A percentile compares a stretch with the other conserved stretches of the same genome.
Evolutionary conservation across 2,113 vertebrate genomes (phyloP).

Genomic region (Rhinolophus sinicus): DNA sequence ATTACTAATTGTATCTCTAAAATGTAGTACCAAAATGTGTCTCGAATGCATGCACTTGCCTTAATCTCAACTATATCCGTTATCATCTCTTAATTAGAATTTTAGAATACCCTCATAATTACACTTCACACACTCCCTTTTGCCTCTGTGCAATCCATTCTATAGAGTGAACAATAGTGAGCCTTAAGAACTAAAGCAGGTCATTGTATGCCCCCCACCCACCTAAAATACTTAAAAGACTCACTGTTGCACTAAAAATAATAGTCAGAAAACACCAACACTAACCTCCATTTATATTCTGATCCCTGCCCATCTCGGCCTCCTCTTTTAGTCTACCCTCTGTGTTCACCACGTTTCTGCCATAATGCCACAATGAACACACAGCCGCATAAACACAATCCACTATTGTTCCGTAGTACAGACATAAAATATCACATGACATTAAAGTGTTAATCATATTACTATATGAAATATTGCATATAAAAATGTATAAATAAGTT

Average conservation of each 20-base stretch:
- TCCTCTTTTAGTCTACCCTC: neutral
- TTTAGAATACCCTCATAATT: neutral
- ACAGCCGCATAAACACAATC: neutral
- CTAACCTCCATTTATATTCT: neutral
- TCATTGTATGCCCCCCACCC: fast-evolving
- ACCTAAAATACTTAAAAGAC: neutral
- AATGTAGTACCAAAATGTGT: neutral
- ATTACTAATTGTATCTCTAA: neutral
- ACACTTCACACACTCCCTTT: neutral
- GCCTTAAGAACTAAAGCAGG: neutral
- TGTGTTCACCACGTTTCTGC: neutral
- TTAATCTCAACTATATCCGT: neutral
- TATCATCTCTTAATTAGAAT: neutral
- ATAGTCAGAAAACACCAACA: neutral
- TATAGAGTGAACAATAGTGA: neutral
- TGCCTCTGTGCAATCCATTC: neutral
- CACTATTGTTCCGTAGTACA: neutral
- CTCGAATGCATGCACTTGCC: neutral
- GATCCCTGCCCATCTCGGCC: neutral
- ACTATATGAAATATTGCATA: neutral
- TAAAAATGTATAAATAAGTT: neutral
- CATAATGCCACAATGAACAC: fast-evolving
- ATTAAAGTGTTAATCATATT: neutral
- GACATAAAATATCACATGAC: neutral
- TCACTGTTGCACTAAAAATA: neutral